phyloP scores from a whole-genome alignment of 2,113 vertebrate genomes.

The Amazona vittata region DNA sequence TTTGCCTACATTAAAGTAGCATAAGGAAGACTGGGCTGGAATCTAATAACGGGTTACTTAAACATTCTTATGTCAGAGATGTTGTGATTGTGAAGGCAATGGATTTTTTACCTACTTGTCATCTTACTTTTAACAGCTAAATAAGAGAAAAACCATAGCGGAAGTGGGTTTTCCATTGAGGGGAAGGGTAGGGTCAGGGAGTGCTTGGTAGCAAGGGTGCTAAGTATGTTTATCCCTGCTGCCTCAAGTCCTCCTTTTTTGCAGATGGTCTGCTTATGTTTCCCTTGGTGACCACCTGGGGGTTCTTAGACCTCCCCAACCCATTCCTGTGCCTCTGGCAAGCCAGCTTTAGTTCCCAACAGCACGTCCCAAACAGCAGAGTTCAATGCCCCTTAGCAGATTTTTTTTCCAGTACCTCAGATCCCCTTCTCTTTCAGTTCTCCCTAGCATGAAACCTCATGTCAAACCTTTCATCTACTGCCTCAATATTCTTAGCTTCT shows the following conservation, averaged over 20 bases:
- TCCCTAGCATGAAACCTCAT: background rate
- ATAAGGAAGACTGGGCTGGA: background rate
- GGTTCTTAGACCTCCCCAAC: background rate
- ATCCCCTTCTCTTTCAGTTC: background rate
- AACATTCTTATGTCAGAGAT: background rate
- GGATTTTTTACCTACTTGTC: background rate
- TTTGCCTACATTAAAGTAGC: background rate
- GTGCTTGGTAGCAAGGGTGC: background rate
- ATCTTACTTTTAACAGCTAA: background rate
- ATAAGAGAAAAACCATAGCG: background rate
- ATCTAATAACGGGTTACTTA: no score
- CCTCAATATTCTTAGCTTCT: background rate
- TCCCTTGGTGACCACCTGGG: fast-evolving
- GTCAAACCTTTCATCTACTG: background rate
- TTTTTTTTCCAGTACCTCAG: background rate
- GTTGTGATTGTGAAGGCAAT: background rate
- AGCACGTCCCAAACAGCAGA: background rate
- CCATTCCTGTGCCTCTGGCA: background rate
- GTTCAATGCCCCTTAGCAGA: no score
- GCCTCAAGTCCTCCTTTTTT: background rate
- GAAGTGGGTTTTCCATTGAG: background rate
- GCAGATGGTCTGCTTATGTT: background rate
- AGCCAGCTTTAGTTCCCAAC: background rate
- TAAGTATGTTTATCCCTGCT: background rate
- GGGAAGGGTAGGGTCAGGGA: background rate